A percentile compares a stretch with the other conserved stretches of the same genome.
These are phyloP conservation scores for Larimichthys polyactis DNA, from an alignment of 2,113 vertebrate genomes.

Conservation along the genomic window DNA sequence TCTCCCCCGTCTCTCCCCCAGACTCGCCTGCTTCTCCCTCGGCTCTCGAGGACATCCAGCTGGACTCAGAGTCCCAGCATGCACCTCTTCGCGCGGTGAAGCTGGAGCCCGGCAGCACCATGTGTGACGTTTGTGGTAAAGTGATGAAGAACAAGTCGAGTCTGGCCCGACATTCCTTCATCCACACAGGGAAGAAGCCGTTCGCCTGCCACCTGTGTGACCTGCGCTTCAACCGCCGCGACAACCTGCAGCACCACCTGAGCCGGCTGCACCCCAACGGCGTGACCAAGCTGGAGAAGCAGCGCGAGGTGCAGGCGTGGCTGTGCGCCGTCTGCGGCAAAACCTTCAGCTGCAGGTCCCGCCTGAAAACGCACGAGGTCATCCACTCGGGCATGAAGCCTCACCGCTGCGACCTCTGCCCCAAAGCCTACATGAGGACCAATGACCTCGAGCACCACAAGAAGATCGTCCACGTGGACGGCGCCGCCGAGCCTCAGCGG, in stretches of 20 bases:
- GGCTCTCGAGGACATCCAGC: fast-evolving
- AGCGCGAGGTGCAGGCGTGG: constrained; percentile 47
- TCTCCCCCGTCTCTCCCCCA: background rate
- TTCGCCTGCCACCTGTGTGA: constrained; percentile 70
- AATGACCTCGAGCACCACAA: constrained; percentile 77
- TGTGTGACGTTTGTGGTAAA: constrained; percentile 74
- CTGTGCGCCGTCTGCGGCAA: constrained; percentile 73
- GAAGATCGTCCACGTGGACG: constrained; percentile 52
- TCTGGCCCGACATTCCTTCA: constrained; percentile 74
- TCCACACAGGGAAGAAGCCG: constrained; percentile 76
- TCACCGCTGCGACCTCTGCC: constrained; percentile 68
- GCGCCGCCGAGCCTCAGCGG: background rate
- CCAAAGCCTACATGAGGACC: constrained; percentile 78
- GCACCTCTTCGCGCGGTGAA: constrained; percentile 43
- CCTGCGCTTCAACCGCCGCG: constrained; percentile 74
- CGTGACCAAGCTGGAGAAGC: constrained; percentile 28
- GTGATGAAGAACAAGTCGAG: constrained; percentile 78
- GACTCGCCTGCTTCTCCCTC: background rate
- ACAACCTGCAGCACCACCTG: constrained; percentile 77
- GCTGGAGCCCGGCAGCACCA: constrained; percentile 61
- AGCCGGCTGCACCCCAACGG: constrained; percentile 63
- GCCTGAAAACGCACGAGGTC: constrained; percentile 72
- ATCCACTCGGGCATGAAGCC: constrained; percentile 77
- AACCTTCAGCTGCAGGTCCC: constrained; percentile 73
- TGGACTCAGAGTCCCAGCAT: constrained; percentile 32